Evolutionary conservation across 2,888 invertebrate genomes (phyloP).

Genomic region (Pseudococcus jackbeardsleyi): DNA sequence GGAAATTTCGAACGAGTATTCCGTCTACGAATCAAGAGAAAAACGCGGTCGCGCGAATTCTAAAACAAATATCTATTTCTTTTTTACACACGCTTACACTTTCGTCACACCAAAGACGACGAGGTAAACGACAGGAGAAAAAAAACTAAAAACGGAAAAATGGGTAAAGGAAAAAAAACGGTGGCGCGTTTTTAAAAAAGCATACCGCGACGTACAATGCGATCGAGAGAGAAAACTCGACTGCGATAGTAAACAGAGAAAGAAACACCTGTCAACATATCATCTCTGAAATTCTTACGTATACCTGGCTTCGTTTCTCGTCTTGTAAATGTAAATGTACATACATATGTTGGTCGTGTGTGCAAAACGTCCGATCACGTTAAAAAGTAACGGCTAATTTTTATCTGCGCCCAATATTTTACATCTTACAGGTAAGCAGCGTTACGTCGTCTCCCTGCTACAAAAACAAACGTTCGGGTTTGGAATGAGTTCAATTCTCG

Average conservation of each 20-base stretch:
- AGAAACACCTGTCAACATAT: slow-evolving; percentile 41
- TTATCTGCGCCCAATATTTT: neutral
- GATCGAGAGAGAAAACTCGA: neutral
- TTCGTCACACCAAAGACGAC: neutral
- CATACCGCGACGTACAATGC: neutral
- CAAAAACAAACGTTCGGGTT: neutral
- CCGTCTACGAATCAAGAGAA: neutral
- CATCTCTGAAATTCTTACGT: slow-evolving; percentile 21
- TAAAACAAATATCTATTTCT: slow-evolving; percentile 38
- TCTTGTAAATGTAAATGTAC: neutral
- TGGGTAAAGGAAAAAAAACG: neutral
- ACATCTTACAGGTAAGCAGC: neutral
- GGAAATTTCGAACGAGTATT: neutral
- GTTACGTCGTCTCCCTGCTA: neutral
- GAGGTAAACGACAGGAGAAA: neutral
- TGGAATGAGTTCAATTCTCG: slow-evolving; percentile 6
- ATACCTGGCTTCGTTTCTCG: slow-evolving; percentile 2
- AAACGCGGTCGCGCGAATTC: neutral
- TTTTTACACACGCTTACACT: neutral
- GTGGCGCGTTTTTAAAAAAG: neutral
- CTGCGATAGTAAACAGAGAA: neutral
- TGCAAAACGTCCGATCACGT: neutral
- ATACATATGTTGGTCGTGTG: neutral
- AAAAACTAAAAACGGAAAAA: neutral
- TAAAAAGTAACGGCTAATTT: slow-evolving; percentile 39